Percentiles rank a stretch among this genome's conserved stretches.
Conservation (phyloP, 2,888 invertebrate species). For the Schizotus pectinicornis region DNA sequence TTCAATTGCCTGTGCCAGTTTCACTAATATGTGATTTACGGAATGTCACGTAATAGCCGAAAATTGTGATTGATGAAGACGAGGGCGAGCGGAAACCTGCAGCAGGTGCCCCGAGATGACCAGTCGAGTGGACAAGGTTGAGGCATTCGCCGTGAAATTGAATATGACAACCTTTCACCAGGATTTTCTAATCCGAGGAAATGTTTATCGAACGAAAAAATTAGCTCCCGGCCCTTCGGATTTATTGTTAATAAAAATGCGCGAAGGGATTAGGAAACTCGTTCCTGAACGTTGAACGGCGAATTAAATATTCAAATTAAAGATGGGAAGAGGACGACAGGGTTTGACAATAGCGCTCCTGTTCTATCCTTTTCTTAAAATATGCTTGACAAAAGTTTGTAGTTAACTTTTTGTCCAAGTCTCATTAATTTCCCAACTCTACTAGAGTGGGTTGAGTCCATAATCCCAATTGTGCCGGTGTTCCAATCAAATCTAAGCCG, state of each 20-base stretch:
- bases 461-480: not conserved
- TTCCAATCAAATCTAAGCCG: not conserved
- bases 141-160: slow-evolving; percentile 26
- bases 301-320: too few relatives aligned
- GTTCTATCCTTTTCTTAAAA: not conserved
- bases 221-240: too few relatives aligned
- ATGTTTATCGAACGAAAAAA: not conserved
- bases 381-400: not conserved
- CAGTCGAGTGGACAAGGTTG: slow-evolving; percentile 19
- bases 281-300: too few relatives aligned
- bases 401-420: slow-evolving; percentile 1
- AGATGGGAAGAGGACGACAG: not conserved
- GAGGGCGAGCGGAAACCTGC: slow-evolving; percentile 12
- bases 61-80: slow-evolving; percentile 28
- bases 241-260: too few relatives aligned
- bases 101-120: slow-evolving; percentile 25
- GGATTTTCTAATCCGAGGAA: slow-evolving; percentile 11
- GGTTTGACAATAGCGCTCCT: not conserved
- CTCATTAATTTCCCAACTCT: slow-evolving; percentile 5
- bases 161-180: slow-evolving; percentile 20
- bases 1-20: slow-evolving; percentile 24
- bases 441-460: not conserved
- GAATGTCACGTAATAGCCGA: slow-evolving; percentile 19
- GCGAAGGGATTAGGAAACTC: too few relatives aligned
- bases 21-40: slow-evolving; percentile 29